phyloP scores from a whole-genome alignment of 1,140 invertebrate genomes.

The Tribolium castaneum region DNA sequence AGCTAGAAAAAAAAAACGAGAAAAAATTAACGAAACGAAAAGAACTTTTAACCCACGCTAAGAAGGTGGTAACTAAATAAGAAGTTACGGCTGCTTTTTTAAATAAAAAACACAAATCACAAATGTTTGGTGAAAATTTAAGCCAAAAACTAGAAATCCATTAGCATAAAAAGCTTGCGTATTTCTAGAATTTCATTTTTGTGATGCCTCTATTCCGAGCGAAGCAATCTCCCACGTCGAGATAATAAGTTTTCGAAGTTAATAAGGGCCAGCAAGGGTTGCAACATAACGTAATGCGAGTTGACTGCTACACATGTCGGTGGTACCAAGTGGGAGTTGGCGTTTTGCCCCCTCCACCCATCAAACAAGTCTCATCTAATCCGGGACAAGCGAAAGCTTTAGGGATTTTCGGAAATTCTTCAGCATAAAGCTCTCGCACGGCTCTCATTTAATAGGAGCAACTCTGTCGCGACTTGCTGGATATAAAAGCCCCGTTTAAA shows the following conservation, averaged over 20 bases:
- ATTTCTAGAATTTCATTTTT: no score
- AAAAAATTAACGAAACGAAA: no score
- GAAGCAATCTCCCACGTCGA: conserved; percentile 13
- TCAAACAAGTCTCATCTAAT: conserved; percentile 51
- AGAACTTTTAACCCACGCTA: no score
- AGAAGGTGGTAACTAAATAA: no score
- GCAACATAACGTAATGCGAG: conserved; percentile 47
- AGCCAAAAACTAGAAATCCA: no score
- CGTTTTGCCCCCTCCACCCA: conserved; percentile 16
- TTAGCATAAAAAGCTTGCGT: no score
- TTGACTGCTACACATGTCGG: conserved; percentile 50
- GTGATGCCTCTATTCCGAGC: background rate
- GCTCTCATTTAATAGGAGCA: conserved; percentile 46
- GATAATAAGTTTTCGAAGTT: conserved; percentile 48
- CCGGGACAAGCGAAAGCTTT: conserved; percentile 50
- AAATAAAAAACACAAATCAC: no score
- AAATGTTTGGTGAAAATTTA: no score
- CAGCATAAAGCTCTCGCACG: conserved; percentile 45
- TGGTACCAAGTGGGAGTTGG: conserved; percentile 48
- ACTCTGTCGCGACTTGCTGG: conserved; percentile 45
- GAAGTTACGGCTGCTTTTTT: no score
- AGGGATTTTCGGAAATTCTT: conserved; percentile 52
- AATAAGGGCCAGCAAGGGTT: conserved; percentile 43
- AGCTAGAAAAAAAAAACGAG: no score
- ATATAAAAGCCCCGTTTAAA: conserved; percentile 51